Percentiles rank a stretch among this genome's conserved stretches.
Evolutionary conservation across 2,888 invertebrate species (phyloP).

Genomic region (Ectropis crepuscularia): DNA sequence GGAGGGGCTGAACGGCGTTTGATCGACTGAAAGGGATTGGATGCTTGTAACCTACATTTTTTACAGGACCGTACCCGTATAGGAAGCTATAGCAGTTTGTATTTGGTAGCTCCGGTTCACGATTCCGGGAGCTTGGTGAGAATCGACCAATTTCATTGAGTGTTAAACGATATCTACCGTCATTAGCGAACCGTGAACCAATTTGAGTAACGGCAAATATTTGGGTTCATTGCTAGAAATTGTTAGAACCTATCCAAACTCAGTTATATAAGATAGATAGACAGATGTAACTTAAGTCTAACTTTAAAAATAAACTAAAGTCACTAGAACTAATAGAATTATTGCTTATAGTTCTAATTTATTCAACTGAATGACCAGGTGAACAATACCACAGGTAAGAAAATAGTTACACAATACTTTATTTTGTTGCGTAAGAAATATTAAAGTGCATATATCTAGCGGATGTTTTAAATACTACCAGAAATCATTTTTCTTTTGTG

Average conservation of each 20-base stretch:
- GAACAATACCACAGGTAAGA: no score
- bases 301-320: no score
- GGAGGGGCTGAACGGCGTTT: slow-evolving; percentile 35
- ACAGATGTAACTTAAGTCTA: no score
- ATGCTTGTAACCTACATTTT: slow-evolving; percentile 30
- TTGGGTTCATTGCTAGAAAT: slow-evolving; percentile 4
- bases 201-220: slow-evolving; percentile 10
- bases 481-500: no score
- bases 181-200: slow-evolving; percentile 9
- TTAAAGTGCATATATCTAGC: no score
- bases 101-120: slow-evolving; percentile 1
- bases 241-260: neutral
- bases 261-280: neutral
- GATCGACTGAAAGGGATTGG: slow-evolving; percentile 43
- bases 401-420: no score
- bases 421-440: no score
- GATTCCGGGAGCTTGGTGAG: slow-evolving; percentile 4
- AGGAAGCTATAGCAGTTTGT: slow-evolving; percentile 4
- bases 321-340: no score
- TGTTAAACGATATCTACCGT: slow-evolving; percentile 6
- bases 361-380: no score
- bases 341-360: no score
- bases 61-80: slow-evolving; percentile 11
- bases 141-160: slow-evolving; percentile 21
- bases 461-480: no score